Evolutionary conservation across 2,113 vertebrate genomes (phyloP).

Genomic region (Clinocottus analis): DNA sequence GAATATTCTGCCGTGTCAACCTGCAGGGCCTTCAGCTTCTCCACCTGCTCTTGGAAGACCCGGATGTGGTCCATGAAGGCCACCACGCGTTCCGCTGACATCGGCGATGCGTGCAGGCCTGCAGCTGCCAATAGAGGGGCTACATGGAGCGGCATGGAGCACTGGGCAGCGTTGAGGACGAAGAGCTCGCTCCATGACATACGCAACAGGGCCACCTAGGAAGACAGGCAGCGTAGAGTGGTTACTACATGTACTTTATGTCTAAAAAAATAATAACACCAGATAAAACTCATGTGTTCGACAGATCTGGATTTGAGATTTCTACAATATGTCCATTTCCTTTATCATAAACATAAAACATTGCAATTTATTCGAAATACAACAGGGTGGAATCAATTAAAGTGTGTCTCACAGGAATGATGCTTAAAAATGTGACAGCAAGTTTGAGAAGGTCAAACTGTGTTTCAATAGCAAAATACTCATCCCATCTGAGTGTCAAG

Average conservation of each 20-base stretch:
- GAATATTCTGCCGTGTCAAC: conserved; percentile 89
- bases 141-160: conserved; percentile 88
- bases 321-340: neutral
- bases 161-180: conserved; percentile 89
- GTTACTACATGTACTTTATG: neutral
- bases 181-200: conserved; percentile 92
- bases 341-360: neutral
- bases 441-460: neutral
- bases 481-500: neutral
- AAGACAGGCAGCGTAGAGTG: neutral
- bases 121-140: conserved; percentile 88
- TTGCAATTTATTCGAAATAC: neutral
- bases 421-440: neutral
- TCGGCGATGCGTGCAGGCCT: conserved; percentile 88
- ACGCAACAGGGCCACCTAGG: conserved; percentile 85
- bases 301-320: neutral
- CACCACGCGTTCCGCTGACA: conserved; percentile 87
- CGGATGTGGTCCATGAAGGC: conserved; percentile 93
- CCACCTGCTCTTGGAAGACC: conserved; percentile 90
- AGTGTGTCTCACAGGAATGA: neutral
- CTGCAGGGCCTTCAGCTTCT: conserved; percentile 89
- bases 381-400: neutral
- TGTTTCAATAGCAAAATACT: neutral
- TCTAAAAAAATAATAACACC: neutral
- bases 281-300: neutral